These are phyloP conservation scores for Catamblyrhynchus diadema DNA, from an alignment of 2,797 vertebrate genomes.

Conservation along the genomic window DNA sequence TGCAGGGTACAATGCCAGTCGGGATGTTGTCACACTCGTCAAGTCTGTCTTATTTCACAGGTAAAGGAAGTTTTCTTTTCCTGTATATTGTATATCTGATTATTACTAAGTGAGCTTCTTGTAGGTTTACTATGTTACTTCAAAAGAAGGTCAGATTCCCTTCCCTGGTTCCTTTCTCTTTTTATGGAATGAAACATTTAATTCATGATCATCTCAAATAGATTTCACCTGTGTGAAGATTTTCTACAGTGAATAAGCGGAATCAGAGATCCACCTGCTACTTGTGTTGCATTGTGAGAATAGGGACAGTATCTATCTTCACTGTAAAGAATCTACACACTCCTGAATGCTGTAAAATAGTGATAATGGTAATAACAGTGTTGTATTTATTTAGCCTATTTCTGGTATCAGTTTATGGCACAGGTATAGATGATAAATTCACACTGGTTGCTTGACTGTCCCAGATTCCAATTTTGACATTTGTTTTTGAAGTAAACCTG, in stretches of 20 bases:
- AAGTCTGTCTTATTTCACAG: slow-evolving; percentile 98
- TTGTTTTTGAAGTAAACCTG: not conserved
- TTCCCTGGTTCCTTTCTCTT: not conserved
- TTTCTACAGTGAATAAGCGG: not conserved
- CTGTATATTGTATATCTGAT: not conserved
- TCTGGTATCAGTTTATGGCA: not conserved
- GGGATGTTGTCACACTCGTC: slow-evolving; percentile 95
- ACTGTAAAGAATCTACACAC: not conserved
- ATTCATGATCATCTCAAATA: not conserved
- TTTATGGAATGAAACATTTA: not conserved
- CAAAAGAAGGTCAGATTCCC: not conserved
- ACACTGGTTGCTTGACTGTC: not conserved
- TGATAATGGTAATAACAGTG: not conserved
- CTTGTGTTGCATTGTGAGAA: not conserved
- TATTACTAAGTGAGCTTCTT: not conserved
- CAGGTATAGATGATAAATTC: not conserved
- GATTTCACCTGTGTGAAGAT: not conserved
- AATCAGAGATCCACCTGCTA: not conserved
- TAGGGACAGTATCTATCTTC: not conserved
- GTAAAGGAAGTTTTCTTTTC: slow-evolving; percentile 69
- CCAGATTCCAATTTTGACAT: not conserved
- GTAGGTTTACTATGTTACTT: not conserved
- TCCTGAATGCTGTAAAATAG: not conserved
- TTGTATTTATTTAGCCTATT: not conserved
- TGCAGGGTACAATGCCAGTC: slow-evolving; percentile 95